Evolutionary conservation across 2,888 invertebrate species (phyloP).

Genomic region (Monochamus alternatus): DNA sequence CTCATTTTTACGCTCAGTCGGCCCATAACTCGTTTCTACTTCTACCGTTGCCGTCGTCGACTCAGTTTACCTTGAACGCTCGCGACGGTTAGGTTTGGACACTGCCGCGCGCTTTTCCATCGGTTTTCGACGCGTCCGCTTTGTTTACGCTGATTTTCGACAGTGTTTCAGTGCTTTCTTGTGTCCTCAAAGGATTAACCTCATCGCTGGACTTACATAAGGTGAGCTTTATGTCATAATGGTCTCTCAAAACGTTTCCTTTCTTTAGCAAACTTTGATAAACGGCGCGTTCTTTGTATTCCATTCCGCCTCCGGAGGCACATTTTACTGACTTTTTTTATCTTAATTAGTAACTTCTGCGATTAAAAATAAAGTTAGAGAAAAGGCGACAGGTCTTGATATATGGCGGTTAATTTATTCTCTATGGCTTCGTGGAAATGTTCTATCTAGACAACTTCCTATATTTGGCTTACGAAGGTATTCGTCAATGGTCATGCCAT

Average conservation of each 20-base stretch:
- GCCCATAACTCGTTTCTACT: slow-evolving; percentile 60
- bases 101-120: slow-evolving; percentile 32
- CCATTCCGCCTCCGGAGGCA: neutral
- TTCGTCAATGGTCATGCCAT: slow-evolving; percentile 24
- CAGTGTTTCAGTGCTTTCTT: slow-evolving; percentile 35
- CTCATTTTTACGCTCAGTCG: slow-evolving; percentile 59
- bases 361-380: slow-evolving; percentile 7
- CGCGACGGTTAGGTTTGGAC: slow-evolving; percentile 45
- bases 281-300: slow-evolving; percentile 27
- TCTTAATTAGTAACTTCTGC: slow-evolving; percentile 10
- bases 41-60: slow-evolving; percentile 46
- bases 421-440: slow-evolving; percentile 6
- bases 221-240: slow-evolving; percentile 41
- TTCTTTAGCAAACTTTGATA: neutral
- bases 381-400: slow-evolving; percentile 24
- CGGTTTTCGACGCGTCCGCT: slow-evolving; percentile 26
- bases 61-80: slow-evolving; percentile 63
- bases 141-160: slow-evolving; percentile 36
- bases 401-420: slow-evolving; percentile 17
- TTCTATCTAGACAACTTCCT: slow-evolving; percentile 28
- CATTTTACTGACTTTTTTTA: neutral
- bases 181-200: slow-evolving; percentile 34
- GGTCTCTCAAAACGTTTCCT: neutral
- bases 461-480: slow-evolving; percentile 34
- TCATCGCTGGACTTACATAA: slow-evolving; percentile 20